These are phyloP conservation scores for Takifugu rubripes DNA, from an alignment of 2,797 vertebrate genomes.

Conservation along the genomic window DNA sequence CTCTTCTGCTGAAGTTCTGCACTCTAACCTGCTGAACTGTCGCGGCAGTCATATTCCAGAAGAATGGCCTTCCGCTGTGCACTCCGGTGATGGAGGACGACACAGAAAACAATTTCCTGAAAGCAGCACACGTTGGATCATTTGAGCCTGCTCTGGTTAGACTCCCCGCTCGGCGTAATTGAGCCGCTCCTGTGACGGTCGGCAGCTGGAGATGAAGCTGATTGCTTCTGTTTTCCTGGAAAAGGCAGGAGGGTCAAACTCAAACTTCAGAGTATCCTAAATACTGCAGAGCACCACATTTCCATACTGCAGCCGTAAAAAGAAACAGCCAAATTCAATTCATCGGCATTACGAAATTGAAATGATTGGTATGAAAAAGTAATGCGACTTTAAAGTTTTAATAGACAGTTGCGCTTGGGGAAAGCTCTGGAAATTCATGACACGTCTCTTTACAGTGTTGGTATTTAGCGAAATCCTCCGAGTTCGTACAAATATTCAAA, in stretches of 20 bases:
- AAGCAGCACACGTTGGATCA: slow-evolving; percentile 52
- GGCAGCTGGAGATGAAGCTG: slow-evolving; percentile 43
- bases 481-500: slow-evolving; percentile 64
- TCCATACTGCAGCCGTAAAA: background rate
- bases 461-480: slow-evolving; percentile 63
- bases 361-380: slow-evolving; percentile 13
- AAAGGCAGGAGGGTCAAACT: too few relatives aligned
- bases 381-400: slow-evolving; percentile 21
- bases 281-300: too few relatives aligned
- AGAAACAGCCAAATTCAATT: background rate
- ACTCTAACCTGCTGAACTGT: too few relatives aligned
- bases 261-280: too few relatives aligned
- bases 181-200: slow-evolving; percentile 38
- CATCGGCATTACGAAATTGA: slow-evolving; percentile 1
- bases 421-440: slow-evolving; percentile 23
- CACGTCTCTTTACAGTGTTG: slow-evolving; percentile 41
- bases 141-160: slow-evolving; percentile 46
- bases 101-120: slow-evolving; percentile 60
- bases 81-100: slow-evolving; percentile 40
- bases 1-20: too few relatives aligned
- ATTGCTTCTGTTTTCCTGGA: slow-evolving; percentile 21
- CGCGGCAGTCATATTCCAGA: too few relatives aligned
- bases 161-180: slow-evolving; percentile 41
- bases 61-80: slow-evolving; percentile 38
- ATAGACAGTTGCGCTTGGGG: slow-evolving; percentile 28